phyloP scores from a whole-genome alignment of 2,888 invertebrate genomes.

The Parnassius apollo region DNA sequence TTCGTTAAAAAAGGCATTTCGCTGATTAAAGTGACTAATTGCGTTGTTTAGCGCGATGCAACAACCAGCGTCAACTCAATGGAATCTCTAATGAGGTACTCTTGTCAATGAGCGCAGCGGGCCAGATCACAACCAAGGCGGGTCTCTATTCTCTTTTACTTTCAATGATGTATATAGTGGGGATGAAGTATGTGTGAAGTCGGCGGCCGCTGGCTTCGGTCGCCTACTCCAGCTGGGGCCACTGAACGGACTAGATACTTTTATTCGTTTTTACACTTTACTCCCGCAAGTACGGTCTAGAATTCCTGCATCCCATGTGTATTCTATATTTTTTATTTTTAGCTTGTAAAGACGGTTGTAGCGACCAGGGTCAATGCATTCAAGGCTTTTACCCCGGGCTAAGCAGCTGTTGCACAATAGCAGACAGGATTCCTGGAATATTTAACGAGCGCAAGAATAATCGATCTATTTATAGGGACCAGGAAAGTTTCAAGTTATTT shows the following conservation, averaged over 20 bases:
- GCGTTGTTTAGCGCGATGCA: constrained; percentile 35
- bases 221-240: constrained; percentile 51
- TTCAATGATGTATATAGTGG: constrained; percentile 44
- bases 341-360: constrained; percentile 66
- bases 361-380: constrained; percentile 66
- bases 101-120: constrained; percentile 52
- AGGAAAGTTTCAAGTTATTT: constrained; percentile 29
- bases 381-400: constrained; percentile 67
- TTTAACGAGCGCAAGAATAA: constrained; percentile 46
- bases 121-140: constrained; percentile 46
- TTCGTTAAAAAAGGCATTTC: background rate
- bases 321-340: constrained; percentile 73
- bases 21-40: constrained; percentile 40
- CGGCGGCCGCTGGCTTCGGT: constrained; percentile 41
- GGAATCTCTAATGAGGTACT: constrained; percentile 55
- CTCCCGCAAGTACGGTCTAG: constrained; percentile 47
- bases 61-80: constrained; percentile 31
- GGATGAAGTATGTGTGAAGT: constrained; percentile 42
- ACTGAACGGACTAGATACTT: constrained; percentile 64
- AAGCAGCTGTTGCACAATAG: constrained; percentile 77
- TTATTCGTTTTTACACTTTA: constrained; percentile 60
- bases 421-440: constrained; percentile 63
- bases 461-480: constrained; percentile 40
- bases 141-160: constrained; percentile 52
- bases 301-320: constrained; percentile 63